Evolutionary conservation across 2,113 vertebrate species (phyloP), one percentile per base, ranked within the genome.

Genomic region (Pteruthius melanotis): DNA sequence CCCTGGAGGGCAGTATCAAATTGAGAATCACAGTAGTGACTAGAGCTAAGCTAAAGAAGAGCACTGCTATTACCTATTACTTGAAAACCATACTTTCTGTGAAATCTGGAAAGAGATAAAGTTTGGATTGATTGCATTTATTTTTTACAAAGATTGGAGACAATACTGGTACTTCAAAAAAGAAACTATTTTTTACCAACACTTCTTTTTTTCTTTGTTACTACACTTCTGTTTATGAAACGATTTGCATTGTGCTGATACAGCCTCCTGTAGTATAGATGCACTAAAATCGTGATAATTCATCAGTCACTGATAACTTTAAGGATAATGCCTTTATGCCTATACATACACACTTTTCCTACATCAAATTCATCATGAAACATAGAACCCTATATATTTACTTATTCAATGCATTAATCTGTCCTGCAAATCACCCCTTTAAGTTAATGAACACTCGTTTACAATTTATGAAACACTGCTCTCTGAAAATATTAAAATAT

Each of bases 1-100:
- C 90, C 82, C 37, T 65, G 65, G 95, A 89, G 82, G 64, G 57
- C 42, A 87, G 28, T 52, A 76, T 66, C 89, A 95, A 95, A 49
- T 27, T 85, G 88, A 64, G 53, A 95, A 87, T 93, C 33, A 90
- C 19, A 86, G 40, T 16, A 79, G 82, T 76, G 84, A 68, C 75
- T 85, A 77, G 17, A 83, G 10, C 47, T 65, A 86, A 87, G 35
- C n/a, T 80, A 69, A 80, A 78, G 64, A 84, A 77, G 28, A 87
- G 27, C 10, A 37, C 15, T 60, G n/a, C 15, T 93, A 50, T 81
- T 66, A 71, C 13, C 31, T 78, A 11, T 80, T 87, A 86, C 85
- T 80, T 59, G 57, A 61, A 89, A 77, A 78, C 9, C 14, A 56
- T 84, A 53, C 33, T 92, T 95, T 52, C 31, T 74, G 7, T 79